Evolutionary conservation across 1,140 invertebrate genomes (phyloP).

Genomic region (Temnothorax longispinosus): DNA sequence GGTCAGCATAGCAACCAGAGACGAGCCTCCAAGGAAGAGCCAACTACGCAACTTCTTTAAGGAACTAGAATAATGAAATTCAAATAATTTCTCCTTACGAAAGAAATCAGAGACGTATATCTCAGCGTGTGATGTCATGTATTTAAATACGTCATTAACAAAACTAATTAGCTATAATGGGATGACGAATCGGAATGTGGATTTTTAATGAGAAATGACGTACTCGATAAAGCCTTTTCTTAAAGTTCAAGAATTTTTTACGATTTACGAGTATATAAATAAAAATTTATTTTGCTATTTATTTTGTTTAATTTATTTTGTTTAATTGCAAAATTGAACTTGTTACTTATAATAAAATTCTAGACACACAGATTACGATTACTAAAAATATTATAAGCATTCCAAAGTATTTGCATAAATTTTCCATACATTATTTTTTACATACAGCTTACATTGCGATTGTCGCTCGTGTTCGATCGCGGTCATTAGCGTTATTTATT

Average conservation of each 20-base stretch:
- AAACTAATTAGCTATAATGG: background rate
- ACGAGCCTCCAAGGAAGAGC: background rate
- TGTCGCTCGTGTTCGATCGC: background rate
- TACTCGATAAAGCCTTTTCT: background rate
- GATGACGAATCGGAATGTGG: background rate
- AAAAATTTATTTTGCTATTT: background rate
- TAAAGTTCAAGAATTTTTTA: background rate
- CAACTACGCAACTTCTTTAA: background rate
- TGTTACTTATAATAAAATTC: background rate
- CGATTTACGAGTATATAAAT: background rate
- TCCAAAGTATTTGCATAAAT: slow-evolving; percentile 6
- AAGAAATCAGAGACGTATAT: background rate
- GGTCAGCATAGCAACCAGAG: background rate
- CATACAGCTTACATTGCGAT: background rate
- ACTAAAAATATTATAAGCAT: background rate
- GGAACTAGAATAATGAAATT: slow-evolving; percentile 42
- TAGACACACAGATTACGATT: background rate
- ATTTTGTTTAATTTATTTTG: background rate
- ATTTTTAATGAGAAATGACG: background rate
- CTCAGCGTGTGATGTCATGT: background rate
- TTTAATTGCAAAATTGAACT: background rate
- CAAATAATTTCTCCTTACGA: background rate
- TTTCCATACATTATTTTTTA: background rate
- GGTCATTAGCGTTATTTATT: background rate
- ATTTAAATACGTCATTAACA: background rate